phyloP scores from a whole-genome alignment of 2,113 vertebrate genomes.

The Cebidichthys violaceus region DNA sequence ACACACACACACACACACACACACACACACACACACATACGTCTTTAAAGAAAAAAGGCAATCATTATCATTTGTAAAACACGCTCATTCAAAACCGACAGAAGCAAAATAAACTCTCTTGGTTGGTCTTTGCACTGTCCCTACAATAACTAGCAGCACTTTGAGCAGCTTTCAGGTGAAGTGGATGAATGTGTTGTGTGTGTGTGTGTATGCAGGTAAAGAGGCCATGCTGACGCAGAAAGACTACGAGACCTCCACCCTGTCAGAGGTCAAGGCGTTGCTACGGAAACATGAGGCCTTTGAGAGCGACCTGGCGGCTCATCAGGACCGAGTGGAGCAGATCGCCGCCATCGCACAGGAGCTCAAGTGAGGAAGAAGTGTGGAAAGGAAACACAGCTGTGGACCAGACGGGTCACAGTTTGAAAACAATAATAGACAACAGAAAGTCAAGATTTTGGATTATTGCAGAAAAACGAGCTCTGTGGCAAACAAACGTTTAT shows the following conservation, averaged over 20 bases:
- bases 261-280: constrained; percentile 93
- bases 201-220: constrained; percentile 83
- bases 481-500: not conserved
- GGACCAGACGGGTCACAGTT: not conserved
- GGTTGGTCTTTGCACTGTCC: not conserved
- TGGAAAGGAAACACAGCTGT: not conserved
- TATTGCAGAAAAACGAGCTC: not conserved
- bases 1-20: too few relatives aligned
- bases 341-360: constrained; percentile 96
- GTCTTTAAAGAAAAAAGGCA: not conserved
- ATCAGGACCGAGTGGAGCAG: constrained; percentile 97
- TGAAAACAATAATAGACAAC: not conserved
- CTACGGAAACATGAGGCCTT: constrained; percentile 96
- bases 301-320: constrained; percentile 94
- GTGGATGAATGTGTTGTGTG: not conserved
- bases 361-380: constrained; percentile 86
- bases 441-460: not conserved
- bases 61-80: too few relatives aligned
- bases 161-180: not conserved
- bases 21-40: too few relatives aligned
- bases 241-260: constrained; percentile 90
- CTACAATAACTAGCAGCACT: not conserved
- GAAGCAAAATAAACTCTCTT: not conserved
- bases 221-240: constrained; percentile 92
- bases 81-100: not conserved